Percentiles rank a stretch among this genome's conserved stretches.
Evolutionary conservation across 2,797 vertebrate species (phyloP).

Genomic region (Schizopygopsis pylzovi): DNA sequence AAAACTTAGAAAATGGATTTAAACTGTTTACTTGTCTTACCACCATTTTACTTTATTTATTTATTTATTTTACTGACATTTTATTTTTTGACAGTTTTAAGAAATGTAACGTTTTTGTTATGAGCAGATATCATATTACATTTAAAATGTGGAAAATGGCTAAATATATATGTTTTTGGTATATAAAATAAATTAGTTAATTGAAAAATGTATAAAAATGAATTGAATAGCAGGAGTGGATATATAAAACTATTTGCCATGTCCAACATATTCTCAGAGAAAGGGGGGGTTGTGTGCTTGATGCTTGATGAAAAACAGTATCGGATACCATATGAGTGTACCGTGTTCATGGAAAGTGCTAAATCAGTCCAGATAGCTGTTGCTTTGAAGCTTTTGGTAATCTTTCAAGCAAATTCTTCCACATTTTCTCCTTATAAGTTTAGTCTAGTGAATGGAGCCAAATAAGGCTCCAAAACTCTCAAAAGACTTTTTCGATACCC

Average conservation of each 20-base stretch:
- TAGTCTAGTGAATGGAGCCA: background rate
- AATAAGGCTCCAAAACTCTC: background rate
- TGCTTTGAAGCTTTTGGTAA: background rate
- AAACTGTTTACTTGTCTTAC: background rate
- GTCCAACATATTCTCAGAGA: background rate
- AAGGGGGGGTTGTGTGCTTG: background rate
- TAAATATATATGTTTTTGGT: background rate
- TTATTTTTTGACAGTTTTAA: background rate
- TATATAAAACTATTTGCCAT: background rate
- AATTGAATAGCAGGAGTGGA: background rate
- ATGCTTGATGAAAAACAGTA: background rate
- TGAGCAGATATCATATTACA: background rate
- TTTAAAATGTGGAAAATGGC: background rate
- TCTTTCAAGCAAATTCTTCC: conserved; percentile 5
- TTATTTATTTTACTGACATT: too few species aligned
- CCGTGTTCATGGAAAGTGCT: background rate
- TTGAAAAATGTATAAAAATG: background rate
- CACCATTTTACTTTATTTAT: background rate
- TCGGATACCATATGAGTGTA: background rate
- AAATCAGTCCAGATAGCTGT: background rate
- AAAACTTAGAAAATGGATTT: background rate
- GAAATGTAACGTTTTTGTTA: background rate
- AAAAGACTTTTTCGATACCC: background rate
- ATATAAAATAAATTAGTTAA: background rate
- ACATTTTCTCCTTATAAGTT: background rate